phyloP scores from a whole-genome alignment of 2,888 invertebrate genomes.

The Cabera pusaria region DNA sequence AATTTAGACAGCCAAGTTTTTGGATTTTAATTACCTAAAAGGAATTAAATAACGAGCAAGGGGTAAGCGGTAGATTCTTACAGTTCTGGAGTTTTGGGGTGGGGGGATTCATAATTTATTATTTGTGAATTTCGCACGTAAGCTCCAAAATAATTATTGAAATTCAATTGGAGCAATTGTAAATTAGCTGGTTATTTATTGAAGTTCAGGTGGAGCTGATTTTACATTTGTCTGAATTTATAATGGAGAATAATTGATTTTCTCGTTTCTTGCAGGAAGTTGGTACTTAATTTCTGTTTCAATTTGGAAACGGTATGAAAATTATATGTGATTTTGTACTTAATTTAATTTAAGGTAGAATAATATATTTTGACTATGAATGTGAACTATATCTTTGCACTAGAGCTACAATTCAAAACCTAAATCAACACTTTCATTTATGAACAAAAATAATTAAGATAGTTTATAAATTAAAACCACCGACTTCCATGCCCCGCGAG shows the following conservation, averaged over 20 bases:
- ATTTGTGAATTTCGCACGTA: slow-evolving; percentile 36
- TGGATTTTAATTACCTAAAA: slow-evolving; percentile 82
- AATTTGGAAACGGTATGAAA: too few species aligned
- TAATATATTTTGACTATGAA: too few species aligned
- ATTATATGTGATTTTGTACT: too few species aligned
- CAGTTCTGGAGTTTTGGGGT: slow-evolving; percentile 32
- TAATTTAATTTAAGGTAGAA: too few species aligned
- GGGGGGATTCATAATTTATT: slow-evolving; percentile 43
- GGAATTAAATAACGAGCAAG: slow-evolving; percentile 72
- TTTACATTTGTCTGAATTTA: slow-evolving; percentile 9
- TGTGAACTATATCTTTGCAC: too few species aligned
- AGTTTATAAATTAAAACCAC: too few species aligned
- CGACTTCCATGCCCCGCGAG: too few species aligned
- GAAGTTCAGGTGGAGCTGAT: slow-evolving; percentile 12
- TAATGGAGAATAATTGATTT: slow-evolving; percentile 6
- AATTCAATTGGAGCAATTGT: slow-evolving; percentile 23
- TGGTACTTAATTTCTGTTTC: too few species aligned
- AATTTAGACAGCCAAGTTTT: slow-evolving; percentile 77
- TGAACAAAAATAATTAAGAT: too few species aligned
- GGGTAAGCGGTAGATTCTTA: slow-evolving; percentile 41
- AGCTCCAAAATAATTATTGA: slow-evolving; percentile 28
- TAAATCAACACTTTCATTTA: too few species aligned
- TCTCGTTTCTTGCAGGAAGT: slow-evolving; percentile 3
- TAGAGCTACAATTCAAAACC: too few species aligned
- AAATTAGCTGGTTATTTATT: slow-evolving; percentile 22